phyloP scores from a whole-genome alignment of 2,797 vertebrate genomes.

The Malacoctenus gilli region DNA sequence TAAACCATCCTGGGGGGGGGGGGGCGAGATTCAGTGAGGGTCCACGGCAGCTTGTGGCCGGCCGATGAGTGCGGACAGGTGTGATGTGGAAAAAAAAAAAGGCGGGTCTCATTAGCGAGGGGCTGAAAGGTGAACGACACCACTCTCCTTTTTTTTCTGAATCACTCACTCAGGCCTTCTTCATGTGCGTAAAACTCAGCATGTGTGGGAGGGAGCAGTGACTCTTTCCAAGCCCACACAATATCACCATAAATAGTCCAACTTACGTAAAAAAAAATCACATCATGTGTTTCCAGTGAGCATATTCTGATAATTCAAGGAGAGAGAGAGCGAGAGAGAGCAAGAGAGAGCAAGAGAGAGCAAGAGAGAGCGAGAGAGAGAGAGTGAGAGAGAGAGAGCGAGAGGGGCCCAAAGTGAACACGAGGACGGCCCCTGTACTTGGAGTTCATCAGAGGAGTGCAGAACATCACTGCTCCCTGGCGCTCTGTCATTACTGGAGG shows the following conservation, averaged over 20 bases:
- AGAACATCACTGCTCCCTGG: constrained; percentile 47
- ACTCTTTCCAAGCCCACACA: constrained; percentile 67
- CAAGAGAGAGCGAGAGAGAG: too few species aligned
- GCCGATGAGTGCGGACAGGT: constrained; percentile 47
- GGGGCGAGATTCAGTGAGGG: constrained; percentile 33
- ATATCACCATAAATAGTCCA: constrained; percentile 65
- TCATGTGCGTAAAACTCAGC: constrained; percentile 65
- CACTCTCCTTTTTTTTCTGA: constrained; percentile 54
- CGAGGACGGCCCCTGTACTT: constrained; percentile 16
- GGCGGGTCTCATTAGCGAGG: constrained; percentile 27
- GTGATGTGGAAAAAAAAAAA: constrained; percentile 10
- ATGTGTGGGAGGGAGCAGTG: constrained; percentile 65
- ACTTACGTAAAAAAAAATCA: constrained; percentile 61
- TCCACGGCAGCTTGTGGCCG: constrained; percentile 38
- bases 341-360: too few species aligned
- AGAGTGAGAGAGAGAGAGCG: too few species aligned
- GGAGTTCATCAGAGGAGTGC: constrained; percentile 38
- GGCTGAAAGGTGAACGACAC: constrained; percentile 65
- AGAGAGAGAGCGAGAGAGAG: too few species aligned
- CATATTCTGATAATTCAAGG: constrained; percentile 8
- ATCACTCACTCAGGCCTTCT: constrained; percentile 65
- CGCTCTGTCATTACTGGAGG: constrained; percentile 61
- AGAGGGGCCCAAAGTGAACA: constrained; percentile 16
- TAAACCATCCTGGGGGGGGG: constrained; percentile 53
- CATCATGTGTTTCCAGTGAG: constrained; percentile 21